Percentiles rank a stretch among this genome's conserved stretches.
Evolutionary conservation across 2,797 vertebrate genomes (phyloP).

Genomic region (Geotrypetes seraphini): DNA sequence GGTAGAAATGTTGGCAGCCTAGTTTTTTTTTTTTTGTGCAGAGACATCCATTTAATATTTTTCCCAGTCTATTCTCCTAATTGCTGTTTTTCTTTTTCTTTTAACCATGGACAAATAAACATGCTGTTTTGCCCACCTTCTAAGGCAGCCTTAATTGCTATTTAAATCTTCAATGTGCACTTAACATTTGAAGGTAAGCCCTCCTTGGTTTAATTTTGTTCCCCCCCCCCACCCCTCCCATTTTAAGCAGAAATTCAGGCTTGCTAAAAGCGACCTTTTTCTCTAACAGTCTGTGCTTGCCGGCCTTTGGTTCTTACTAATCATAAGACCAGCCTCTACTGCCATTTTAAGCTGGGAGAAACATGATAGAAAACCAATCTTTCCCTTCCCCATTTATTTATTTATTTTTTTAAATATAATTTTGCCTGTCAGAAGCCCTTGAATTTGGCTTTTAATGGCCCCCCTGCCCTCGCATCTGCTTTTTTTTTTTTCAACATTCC

Average conservation of each 20-base stretch:
- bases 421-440: too few relatives aligned
- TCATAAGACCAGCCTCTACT: not conserved
- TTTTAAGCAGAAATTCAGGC: constrained; percentile 29
- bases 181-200: constrained; percentile 36
- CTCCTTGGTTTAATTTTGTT: constrained; percentile 27
- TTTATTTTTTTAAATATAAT: too few relatives aligned
- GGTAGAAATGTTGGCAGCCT: constrained; percentile 60
- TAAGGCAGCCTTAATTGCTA: constrained; percentile 47
- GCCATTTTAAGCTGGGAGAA: not conserved
- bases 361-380: too few relatives aligned
- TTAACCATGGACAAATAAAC: constrained; percentile 33
- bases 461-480: not conserved
- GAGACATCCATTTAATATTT: constrained; percentile 62
- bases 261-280: constrained; percentile 27
- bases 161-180: constrained; percentile 49
- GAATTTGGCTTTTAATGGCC: too few relatives aligned
- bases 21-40: constrained; percentile 55
- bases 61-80: constrained; percentile 44
- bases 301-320: constrained; percentile 2
- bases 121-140: constrained; percentile 32
- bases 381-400: too few relatives aligned
- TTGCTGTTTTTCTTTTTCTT: constrained; percentile 26
- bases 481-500: not conserved
- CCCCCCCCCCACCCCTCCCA: constrained; percentile 33
- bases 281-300: constrained; percentile 3